Conservation (phyloP, 2,113 vertebrate genomes). For the Pluvianellus socialis region DNA sequence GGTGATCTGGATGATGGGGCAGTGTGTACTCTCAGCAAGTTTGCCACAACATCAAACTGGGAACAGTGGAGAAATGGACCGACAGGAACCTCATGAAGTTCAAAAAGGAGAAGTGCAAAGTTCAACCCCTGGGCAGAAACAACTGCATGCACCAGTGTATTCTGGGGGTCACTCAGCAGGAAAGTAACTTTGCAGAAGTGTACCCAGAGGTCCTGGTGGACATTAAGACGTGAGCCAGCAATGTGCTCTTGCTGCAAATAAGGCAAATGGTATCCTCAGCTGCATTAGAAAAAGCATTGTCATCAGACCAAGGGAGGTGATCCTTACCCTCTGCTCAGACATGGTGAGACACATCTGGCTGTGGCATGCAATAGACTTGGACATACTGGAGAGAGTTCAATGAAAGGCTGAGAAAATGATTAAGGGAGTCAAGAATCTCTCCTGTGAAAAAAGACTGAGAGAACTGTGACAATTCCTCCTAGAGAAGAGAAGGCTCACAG, state of each 20-base stretch:
- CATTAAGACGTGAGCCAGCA: background rate
- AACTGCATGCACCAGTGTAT: background rate
- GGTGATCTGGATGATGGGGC: background rate
- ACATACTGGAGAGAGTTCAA: background rate
- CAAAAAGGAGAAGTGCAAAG: background rate
- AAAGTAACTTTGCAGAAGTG: background rate
- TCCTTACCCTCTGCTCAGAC: background rate
- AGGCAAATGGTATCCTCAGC: background rate
- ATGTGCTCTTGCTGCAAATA: background rate
- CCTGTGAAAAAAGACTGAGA: background rate
- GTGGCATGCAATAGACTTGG: background rate
- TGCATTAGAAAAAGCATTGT: background rate
- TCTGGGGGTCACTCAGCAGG: background rate
- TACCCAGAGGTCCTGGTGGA: background rate
- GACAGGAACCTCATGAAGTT: background rate
- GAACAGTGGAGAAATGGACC: background rate
- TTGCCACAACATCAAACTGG: background rate
- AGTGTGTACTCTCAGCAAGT: background rate
- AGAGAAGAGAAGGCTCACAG: background rate
- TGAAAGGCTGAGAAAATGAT: rapidly evolving
- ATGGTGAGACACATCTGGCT: background rate
- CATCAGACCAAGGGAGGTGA: background rate
- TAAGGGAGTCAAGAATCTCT: background rate
- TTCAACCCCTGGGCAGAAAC: background rate
- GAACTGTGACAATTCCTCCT: background rate